Conservation (phyloP, 2,113 vertebrate species). For the Naja naja region DNA sequence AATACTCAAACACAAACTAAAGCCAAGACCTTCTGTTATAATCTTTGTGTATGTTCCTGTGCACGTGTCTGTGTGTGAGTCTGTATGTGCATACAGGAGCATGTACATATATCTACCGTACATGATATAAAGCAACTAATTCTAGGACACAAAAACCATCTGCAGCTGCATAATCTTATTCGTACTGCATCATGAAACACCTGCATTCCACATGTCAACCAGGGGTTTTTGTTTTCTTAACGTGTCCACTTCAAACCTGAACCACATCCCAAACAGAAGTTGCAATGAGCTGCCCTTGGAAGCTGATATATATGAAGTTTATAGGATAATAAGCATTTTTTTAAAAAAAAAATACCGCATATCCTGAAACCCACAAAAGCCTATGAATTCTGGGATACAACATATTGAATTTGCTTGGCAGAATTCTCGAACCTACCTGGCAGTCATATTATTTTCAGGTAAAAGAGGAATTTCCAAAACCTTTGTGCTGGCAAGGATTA, state of each 20-base stretch:
- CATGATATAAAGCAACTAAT: neutral
- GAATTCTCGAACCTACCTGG: slow-evolving; percentile 78
- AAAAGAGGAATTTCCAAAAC: slow-evolving; percentile 97
- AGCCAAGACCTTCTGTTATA: neutral
- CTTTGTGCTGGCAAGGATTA: slow-evolving; percentile 91
- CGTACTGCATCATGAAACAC: neutral
- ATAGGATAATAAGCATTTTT: neutral
- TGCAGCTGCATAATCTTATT: neutral
- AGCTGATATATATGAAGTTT: neutral
- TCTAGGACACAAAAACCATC: neutral
- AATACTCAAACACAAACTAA: neutral
- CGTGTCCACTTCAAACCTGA: neutral
- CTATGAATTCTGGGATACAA: neutral
- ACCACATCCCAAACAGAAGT: neutral
- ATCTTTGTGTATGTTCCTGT: neutral
- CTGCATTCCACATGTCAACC: neutral
- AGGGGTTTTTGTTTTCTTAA: neutral
- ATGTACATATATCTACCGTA: neutral
- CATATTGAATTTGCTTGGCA: neutral
- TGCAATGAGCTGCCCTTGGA: neutral
- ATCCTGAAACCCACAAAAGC: neutral
- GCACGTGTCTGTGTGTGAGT: neutral
- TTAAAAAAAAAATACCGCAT: neutral
- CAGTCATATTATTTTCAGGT: slow-evolving; percentile 96
- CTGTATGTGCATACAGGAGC: neutral